A percentile compares a stretch with the other conserved stretches of the same genome.
phyloP scores from a whole-genome alignment of 2,888 invertebrate species.

The Sinodicranocentrus sp. region DNA sequence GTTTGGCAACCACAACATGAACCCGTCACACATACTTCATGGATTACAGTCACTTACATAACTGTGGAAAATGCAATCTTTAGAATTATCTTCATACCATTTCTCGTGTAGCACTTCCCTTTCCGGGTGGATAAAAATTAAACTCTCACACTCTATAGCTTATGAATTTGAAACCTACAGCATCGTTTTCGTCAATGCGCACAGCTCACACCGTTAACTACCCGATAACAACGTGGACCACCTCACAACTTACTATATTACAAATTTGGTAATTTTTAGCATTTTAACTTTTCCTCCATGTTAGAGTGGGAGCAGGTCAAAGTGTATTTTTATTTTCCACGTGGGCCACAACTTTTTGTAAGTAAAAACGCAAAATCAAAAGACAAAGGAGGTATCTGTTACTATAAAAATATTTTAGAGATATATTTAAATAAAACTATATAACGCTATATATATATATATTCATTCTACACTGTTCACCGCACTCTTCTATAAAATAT shows the following conservation, averaged over 20 bases:
- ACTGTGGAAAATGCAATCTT: too few species aligned
- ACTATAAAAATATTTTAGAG: slow-evolving; percentile 24
- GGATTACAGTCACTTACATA: too few species aligned
- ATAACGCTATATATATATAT: slow-evolving; percentile 15
- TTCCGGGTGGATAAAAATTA: too few species aligned
- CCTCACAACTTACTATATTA: neutral
- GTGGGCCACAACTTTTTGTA: slow-evolving; percentile 54
- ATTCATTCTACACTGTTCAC: slow-evolving; percentile 43
- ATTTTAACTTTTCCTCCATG: neutral
- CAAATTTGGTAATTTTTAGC: neutral
- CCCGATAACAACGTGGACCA: slow-evolving; percentile 19
- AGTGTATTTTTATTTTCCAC: slow-evolving; percentile 55
- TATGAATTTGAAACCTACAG: too few species aligned
- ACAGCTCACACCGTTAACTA: slow-evolving; percentile 1
- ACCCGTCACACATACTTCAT: too few species aligned
- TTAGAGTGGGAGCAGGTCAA: slow-evolving; percentile 59
- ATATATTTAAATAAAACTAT: neutral
- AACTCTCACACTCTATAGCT: too few species aligned
- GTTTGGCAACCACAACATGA: too few species aligned
- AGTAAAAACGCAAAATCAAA: slow-evolving; percentile 61
- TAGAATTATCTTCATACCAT: too few species aligned
- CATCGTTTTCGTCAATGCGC: slow-evolving; percentile 4
- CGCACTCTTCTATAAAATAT: slow-evolving; percentile 23
- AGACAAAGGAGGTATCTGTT: slow-evolving; percentile 50
- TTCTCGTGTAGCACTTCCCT: too few species aligned